phyloP scores from a whole-genome alignment of 2,113 vertebrate genomes.

The Thymallus thymallus region DNA sequence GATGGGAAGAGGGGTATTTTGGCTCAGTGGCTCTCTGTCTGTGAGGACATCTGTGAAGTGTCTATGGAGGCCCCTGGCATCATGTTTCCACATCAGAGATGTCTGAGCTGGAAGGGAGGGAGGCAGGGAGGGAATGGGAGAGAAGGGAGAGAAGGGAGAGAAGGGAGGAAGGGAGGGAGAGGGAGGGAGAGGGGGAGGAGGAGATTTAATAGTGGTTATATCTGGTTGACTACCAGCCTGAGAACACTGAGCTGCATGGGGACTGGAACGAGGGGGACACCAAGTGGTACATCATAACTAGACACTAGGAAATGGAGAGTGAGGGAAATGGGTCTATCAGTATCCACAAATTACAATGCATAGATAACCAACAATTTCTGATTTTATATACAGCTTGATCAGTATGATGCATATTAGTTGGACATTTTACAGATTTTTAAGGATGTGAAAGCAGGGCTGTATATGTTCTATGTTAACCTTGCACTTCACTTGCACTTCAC shows the following conservation, averaged over 20 bases:
- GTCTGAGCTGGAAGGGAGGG: not conserved
- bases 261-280: constrained; percentile 46
- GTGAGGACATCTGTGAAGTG: constrained; percentile 37
- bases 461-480: not conserved
- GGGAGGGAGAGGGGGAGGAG: not conserved
- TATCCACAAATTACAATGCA: too few species aligned
- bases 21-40: not conserved
- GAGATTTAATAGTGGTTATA: not conserved
- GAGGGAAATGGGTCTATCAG: not conserved
- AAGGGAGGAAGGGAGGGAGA: not conserved
- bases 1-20: too few species aligned
- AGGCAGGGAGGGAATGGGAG: not conserved
- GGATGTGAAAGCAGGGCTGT: not conserved
- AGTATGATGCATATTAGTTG: too few species aligned
- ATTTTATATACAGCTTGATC: too few species aligned
- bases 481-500: not conserved
- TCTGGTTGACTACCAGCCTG: not conserved
- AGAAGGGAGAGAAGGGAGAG: not conserved
- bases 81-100: constrained; percentile 10
- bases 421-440: not conserved
- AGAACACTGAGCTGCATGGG: not conserved
- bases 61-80: constrained; percentile 15
- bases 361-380: too few species aligned
- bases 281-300: constrained; percentile 44
- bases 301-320: not conserved